A percentile compares a stretch with the other conserved stretches of the same genome.
Evolutionary conservation across 2,797 vertebrate species (phyloP).

Genomic region (Pipistrellus kuhlii): DNA sequence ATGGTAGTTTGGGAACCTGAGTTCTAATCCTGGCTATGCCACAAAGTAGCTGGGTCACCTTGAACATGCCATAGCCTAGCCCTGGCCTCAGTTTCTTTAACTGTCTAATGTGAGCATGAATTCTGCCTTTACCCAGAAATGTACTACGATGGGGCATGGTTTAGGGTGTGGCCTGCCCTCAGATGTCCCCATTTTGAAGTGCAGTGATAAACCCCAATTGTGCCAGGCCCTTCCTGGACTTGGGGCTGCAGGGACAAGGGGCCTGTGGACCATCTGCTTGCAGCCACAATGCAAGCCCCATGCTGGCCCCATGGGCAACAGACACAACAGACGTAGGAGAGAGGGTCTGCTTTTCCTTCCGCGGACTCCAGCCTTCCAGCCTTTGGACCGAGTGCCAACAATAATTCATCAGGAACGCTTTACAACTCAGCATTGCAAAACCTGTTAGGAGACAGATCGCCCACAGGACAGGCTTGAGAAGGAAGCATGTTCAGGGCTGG

Average conservation of each 20-base stretch:
- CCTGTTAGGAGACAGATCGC: constrained; percentile 87
- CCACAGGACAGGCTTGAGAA: constrained; percentile 84
- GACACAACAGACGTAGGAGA: constrained; percentile 83
- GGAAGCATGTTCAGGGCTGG: constrained; percentile 85
- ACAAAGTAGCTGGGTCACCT: not conserved
- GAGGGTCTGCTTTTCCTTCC: constrained; percentile 90
- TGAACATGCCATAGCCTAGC: rapidly evolving
- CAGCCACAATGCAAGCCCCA: constrained; percentile 84
- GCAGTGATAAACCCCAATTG: not conserved
- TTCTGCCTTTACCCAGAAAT: not conserved
- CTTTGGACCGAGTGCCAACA: constrained; percentile 89
- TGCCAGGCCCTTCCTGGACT: not conserved
- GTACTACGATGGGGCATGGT: rapidly evolving
- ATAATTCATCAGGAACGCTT: constrained; percentile 91
- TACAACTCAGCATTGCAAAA: constrained; percentile 87
- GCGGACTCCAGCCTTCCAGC: constrained; percentile 87
- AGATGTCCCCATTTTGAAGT: not conserved
- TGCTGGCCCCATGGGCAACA: constrained; percentile 85
- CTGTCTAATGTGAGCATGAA: not conserved
- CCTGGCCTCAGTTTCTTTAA: constrained; percentile 33
- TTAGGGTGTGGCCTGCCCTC: not conserved
- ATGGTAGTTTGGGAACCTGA: not conserved
- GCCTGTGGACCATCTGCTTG: not conserved
- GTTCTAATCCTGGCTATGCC: not conserved
- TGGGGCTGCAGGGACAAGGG: not conserved